Evolutionary conservation across 2,797 vertebrate species (phyloP), one percentile per base, ranked within the genome.

Genomic region (Lycodopsis pacificus): DNA sequence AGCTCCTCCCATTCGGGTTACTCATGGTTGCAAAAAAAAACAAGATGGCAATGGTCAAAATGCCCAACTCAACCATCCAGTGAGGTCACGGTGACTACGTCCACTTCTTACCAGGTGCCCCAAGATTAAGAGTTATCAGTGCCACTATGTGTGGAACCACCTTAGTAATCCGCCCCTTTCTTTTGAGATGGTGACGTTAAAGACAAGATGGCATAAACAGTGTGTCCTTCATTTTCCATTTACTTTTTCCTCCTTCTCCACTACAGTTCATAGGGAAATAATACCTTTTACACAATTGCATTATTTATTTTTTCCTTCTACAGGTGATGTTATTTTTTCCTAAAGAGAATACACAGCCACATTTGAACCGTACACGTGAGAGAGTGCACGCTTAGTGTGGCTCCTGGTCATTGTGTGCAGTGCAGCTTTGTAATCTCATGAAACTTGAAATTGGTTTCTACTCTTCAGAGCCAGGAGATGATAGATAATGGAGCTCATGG

Each of bases 401-500:
- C 46, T 30, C 30, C 17, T 20, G 65, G 19, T 70, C 62, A 19
- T 14, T 32, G 22, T 69, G 74, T 62, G 58, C 3, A 7, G 1
- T 25, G 54, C 3, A 5, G 1, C 25, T 76, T 73, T 77, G 78
- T 78, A 89, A 92, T 89, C 85, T 76, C 71, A 70, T 61, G 30
- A 79, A 83, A 79, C 30, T 77, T 76, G 49, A 76, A 88, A 17
- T 90, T 87, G 82, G 51, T 83, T 91, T 90, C 82, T 79, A 68
- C 40, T 81, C 36, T 49, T 68, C 79, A 79, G 80, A 72, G 81
- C 57, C 36, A 4, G 22, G 54, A 62, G 82, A 89, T 91, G 85
- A 88, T 75, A 86, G 86, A 91, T 91, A 89, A 87, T 71, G 68
- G 36, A 25, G 69, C 76, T 86, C 69, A 81, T 75, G 59, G 84